phyloP scores from a whole-genome alignment of 2,113 vertebrate genomes.

The Alaudala cheleensis region DNA sequence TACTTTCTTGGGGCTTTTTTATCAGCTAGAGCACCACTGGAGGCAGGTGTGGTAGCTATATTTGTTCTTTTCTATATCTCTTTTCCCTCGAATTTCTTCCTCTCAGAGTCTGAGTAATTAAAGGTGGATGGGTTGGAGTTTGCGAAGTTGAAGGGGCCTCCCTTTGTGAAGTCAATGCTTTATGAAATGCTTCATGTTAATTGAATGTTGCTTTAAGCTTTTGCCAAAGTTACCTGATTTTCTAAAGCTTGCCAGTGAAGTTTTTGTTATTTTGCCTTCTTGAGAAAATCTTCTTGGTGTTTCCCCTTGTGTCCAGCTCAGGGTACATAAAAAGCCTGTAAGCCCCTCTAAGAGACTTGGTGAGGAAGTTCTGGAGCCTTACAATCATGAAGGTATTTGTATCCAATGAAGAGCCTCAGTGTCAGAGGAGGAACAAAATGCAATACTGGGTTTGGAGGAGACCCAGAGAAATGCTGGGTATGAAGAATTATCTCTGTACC shows the following conservation, averaged over 20 bases:
- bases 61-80: background rate
- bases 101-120: background rate
- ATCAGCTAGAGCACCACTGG: rapidly evolving
- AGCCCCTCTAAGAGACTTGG: background rate
- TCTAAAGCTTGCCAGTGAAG: background rate
- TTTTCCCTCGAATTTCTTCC: background rate
- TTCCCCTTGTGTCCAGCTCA: background rate
- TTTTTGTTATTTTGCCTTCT: background rate
- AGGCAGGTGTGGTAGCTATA: too few species aligned
- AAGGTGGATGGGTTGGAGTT: background rate
- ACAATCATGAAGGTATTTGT: background rate
- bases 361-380: background rate
- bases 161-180: background rate
- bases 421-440: background rate
- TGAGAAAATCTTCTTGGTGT: background rate
- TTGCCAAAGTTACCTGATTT: background rate
- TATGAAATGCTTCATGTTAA: background rate
- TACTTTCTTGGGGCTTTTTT: rapidly evolving
- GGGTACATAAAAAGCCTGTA: too few species aligned
- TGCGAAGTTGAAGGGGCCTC: background rate
- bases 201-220: background rate
- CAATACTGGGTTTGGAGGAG: background rate
- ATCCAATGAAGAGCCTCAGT: background rate
- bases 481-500: background rate
- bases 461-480: background rate